Evolutionary conservation across 2,113 vertebrate genomes (phyloP).

Genomic region (Pimephales promelas): DNA sequence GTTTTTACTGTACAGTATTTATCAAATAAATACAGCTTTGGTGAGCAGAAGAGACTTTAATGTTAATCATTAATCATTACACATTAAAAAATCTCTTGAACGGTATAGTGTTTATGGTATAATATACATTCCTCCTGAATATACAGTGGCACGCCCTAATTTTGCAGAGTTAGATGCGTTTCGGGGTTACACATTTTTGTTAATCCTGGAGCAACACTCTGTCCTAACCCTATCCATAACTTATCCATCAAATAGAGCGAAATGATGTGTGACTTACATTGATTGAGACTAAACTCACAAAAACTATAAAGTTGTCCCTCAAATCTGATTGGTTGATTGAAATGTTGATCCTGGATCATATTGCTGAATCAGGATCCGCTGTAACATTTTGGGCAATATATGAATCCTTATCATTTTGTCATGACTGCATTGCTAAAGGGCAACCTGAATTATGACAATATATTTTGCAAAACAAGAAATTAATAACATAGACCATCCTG

Average conservation of each 20-base stretch:
- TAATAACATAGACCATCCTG: not conserved
- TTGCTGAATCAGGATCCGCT: too few species aligned
- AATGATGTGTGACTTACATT: too few species aligned
- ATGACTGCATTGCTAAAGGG: not conserved
- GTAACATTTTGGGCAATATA: not conserved
- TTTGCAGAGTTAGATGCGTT: too few species aligned
- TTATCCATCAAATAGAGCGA: too few species aligned
- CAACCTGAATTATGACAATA: not conserved
- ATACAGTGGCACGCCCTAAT: too few species aligned
- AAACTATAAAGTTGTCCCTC: too few species aligned
- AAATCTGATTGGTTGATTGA: too few species aligned
- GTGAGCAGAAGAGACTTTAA: not conserved
- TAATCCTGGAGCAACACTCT: too few species aligned
- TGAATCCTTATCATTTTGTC: not conserved
- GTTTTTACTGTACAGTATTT: not conserved
- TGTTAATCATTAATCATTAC: not conserved
- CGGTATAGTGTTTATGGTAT: not conserved
- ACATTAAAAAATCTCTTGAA: not conserved
- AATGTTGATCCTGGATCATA: too few species aligned
- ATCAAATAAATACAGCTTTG: not conserved
- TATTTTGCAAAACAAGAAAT: not conserved
- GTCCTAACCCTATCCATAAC: too few species aligned
- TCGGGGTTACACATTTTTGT: too few species aligned
- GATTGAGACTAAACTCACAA: too few species aligned
- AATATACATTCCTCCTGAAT: not conserved